Conservation (phyloP, 2,797 vertebrate species). For the Lindbergichthys nudifrons region DNA sequence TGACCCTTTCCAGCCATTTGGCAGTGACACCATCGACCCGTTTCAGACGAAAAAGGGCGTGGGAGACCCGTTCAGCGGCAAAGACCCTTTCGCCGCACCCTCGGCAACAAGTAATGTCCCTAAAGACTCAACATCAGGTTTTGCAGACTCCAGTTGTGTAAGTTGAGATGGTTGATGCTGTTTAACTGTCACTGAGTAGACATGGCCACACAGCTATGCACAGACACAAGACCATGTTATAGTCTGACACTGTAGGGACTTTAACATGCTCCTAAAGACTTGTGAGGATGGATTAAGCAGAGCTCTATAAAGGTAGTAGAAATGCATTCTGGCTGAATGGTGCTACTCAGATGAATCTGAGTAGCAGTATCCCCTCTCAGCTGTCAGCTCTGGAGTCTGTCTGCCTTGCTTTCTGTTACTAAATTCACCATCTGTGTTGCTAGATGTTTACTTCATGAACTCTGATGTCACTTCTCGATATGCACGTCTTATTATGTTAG, state of each 20-base stretch:
- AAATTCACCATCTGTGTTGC: background rate
- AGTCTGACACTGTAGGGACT: background rate
- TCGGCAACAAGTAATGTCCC: constrained; percentile 93
- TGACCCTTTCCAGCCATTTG: constrained; percentile 96
- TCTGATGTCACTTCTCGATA: constrained; percentile 8
- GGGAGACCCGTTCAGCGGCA: constrained; percentile 97
- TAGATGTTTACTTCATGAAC: background rate
- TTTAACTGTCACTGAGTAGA: constrained; percentile 34
- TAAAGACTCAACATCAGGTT: constrained; percentile 90
- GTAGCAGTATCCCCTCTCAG: constrained; percentile 83
- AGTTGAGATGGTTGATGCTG: constrained; percentile 91
- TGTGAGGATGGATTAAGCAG: background rate
- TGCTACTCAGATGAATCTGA: constrained; percentile 18
- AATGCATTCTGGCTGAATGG: background rate
- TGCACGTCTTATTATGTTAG: background rate
- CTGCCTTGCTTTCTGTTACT: constrained; percentile 46
- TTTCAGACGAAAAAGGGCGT: constrained; percentile 95
- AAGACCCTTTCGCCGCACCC: constrained; percentile 94
- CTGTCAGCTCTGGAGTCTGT: constrained; percentile 75
- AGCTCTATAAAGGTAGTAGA: background rate
- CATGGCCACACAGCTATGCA: constrained; percentile 1
- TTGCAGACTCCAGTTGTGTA: constrained; percentile 95
- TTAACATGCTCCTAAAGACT: background rate
- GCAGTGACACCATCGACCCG: constrained; percentile 88
- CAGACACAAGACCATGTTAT: constrained; percentile 3